Evolutionary conservation across 2,888 invertebrate species (phyloP), one percentile per base, ranked within the genome.

Genomic region (Panzeria rudis): DNA sequence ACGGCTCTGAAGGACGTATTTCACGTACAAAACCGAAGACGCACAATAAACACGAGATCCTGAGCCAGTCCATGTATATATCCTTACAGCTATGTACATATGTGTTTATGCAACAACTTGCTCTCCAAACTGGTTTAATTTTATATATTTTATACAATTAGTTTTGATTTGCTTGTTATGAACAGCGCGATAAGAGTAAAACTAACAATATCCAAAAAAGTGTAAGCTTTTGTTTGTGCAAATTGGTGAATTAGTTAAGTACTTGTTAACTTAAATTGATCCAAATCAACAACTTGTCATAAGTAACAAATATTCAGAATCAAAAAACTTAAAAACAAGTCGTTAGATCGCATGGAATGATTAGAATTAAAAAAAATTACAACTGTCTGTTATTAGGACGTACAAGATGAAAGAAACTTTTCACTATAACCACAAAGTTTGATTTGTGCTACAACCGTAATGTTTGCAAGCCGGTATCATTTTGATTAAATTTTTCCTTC

Each of bases 1-100:
- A 97, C 0, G 97, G 97, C 89, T 97, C 97, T 0, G 97, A 97
- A 0, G 97, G 97, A n/a, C 97, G 94, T 73, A 97, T 95, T 92
- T 97, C 97, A 86, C 97, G 95, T 47, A 97, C 92, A 88, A 96
- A 95, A 9, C 97, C 97, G 90, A 97, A 97, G 50, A 95, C 93
- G 89, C 97, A 96, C 32, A 97, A 92, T 68, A 97, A 92, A 38
- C 96, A 92, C 0, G 96, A 96, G 72, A 96, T 94, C 91, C 94
- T 94, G 35, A 95, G 90, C 97, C 97, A 97, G 88, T 94, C 89
- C 87, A 91, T 83, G 17, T 80, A 15, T n/a, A 38, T 25, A 8
- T 8, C 20, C 17, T 50, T 35, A 13, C 7, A 15, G 13, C 5
- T 20, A 20, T 38, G 17, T 38, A 20, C 2, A 15, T 38, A 38